A percentile compares a stretch with the other conserved stretches of the same genome.
Conservation (phyloP, 2,888 invertebrate species). For the Coecobrya sp. region DNA sequence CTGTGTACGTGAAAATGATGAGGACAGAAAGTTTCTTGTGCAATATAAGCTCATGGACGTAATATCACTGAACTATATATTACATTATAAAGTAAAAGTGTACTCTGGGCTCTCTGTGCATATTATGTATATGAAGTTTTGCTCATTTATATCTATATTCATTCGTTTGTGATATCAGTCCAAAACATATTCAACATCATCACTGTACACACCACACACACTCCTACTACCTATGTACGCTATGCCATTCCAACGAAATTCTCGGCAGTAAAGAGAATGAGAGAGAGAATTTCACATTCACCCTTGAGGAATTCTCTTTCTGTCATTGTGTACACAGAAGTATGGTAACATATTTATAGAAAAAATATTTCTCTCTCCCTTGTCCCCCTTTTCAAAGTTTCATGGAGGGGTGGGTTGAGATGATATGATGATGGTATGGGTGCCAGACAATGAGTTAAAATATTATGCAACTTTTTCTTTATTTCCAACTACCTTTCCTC, state of each 20-base stretch:
- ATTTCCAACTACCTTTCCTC: constrained; percentile 19
- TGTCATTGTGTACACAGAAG: background rate
- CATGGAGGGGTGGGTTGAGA: constrained; percentile 74
- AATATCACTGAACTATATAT: constrained; percentile 20
- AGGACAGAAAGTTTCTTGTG: constrained; percentile 52
- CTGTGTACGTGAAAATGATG: constrained; percentile 85
- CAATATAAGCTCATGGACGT: background rate
- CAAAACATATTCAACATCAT: constrained; percentile 23
- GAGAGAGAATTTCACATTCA: constrained; percentile 59
- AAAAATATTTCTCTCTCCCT: constrained; percentile 29
- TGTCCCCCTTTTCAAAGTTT: constrained; percentile 73
- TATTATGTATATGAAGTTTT: background rate
- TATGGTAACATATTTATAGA: constrained; percentile 6
- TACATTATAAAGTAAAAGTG: background rate
- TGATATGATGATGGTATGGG: constrained; percentile 54
- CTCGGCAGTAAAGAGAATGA: background rate
- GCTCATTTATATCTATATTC: background rate
- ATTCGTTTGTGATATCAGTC: constrained; percentile 48
- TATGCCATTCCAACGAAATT: constrained; percentile 15
- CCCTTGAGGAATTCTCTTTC: constrained; percentile 66
- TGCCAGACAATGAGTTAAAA: constrained; percentile 67
- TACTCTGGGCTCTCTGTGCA: too few species aligned
- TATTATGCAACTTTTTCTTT: constrained; percentile 68
- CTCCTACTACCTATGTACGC: constrained; percentile 4
- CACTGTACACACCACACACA: constrained; percentile 29